These are phyloP conservation scores for Bambusicola thoracicus DNA, from an alignment of 2,113 vertebrate species.

Conservation along the genomic window DNA sequence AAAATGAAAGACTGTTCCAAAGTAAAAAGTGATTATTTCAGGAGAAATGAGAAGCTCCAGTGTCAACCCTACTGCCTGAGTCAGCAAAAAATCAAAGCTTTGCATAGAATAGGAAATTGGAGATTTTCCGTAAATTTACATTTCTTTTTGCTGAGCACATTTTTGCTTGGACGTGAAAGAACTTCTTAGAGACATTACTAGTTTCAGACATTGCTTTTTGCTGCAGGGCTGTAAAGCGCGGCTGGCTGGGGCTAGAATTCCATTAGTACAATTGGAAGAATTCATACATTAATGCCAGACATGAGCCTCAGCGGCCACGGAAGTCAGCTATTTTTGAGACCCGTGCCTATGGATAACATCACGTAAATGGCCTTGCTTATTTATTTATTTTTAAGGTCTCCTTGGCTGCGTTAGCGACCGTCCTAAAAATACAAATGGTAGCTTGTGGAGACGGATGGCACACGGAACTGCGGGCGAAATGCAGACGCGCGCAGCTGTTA, in stretches of 20 bases:
- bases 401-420: not conserved
- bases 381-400: not conserved
- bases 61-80: constrained; percentile 81
- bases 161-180: constrained; percentile 80
- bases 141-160: constrained; percentile 82
- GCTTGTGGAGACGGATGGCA: not conserved
- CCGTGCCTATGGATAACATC: not conserved
- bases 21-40: constrained; percentile 82
- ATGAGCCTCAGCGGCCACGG: not conserved
- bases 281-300: constrained; percentile 24
- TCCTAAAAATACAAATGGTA: not conserved
- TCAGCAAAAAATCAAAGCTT: constrained; percentile 82
- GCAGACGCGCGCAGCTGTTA: not conserved
- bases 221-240: constrained; percentile 55
- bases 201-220: constrained; percentile 72
- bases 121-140: constrained; percentile 84
- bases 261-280: constrained; percentile 52
- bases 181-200: constrained; percentile 77
- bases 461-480: not conserved
- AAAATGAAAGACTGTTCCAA: constrained; percentile 81
- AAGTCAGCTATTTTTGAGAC: not conserved
- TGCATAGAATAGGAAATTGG: constrained; percentile 81
- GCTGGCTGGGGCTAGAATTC: constrained; percentile 67
- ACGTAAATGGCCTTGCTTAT: not conserved
- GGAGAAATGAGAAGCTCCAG: constrained; percentile 81